Evolutionary conservation across 2,797 vertebrate species (phyloP), one percentile per base, ranked within the genome.

Genomic region (Propithecus perrieri): DNA sequence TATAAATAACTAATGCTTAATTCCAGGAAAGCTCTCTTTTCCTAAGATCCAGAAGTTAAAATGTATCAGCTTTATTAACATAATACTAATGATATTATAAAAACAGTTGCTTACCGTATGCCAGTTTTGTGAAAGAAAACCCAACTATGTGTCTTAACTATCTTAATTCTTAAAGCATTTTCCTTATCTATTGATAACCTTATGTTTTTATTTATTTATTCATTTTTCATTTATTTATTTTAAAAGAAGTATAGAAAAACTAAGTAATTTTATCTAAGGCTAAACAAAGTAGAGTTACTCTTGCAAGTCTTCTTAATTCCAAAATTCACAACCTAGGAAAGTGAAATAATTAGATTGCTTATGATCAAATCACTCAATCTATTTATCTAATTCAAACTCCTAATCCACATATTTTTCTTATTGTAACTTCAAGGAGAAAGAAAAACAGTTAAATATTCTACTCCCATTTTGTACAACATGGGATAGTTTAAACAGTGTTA

Each of bases 1-100:
- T 96, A 26, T 6, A 88, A 48, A 92, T 86, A 80, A 84, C 43
- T 48, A 85, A 80, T 61, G 33, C 9, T 41, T 95, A 89, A 65
- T 94, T 90, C 15, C n/a, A 74, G 20, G 9, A 94, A 76, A 67
- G 12, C 8, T 71, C 55, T 88, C 20, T 92, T 61, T 91, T 53
- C n/a, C 63, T 78, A 83, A 94, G 14, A 3, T 22, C 6, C 28
- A 71, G 13, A 18, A 91, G 61, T 57, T 76, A 78, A 88, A 89
- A 67, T 86, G 3, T 35, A 33, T 50, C 22, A 84, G 5, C 1
- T 94, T 91, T 76, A 80, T 41, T 17, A 92, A 63, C 65, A 92
- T 41, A 61, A 50, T 30, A 57, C 90, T 30, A 5, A 74, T 65
- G 35, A 57, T 80, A 59, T 43, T 43, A 43, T 61, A 69, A 84